Evolutionary conservation across 1,140 invertebrate species (phyloP).

Genomic region (Camponotus pennsylvanicus): DNA sequence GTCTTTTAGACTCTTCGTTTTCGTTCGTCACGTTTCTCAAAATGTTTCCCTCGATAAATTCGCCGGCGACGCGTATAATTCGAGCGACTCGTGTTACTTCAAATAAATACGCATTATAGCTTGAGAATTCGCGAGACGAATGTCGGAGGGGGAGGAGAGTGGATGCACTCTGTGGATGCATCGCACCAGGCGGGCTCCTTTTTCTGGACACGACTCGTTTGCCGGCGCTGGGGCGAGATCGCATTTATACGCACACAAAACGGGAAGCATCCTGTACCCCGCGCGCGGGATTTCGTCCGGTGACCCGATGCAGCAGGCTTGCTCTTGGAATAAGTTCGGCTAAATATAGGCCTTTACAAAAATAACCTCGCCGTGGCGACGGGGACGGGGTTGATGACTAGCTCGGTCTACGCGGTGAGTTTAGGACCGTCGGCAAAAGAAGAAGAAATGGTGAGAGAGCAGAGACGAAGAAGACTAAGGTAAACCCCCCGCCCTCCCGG

Average conservation of each 20-base stretch:
- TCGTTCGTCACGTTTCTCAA: not conserved
- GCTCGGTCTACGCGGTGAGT: constrained; percentile 59
- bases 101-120: constrained; percentile 18
- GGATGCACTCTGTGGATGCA: constrained; percentile 29
- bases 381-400: constrained; percentile 74
- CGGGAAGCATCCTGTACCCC: constrained; percentile 48
- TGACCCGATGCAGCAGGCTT: constrained; percentile 71
- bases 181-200: constrained; percentile 24
- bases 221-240: constrained; percentile 55
- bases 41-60: constrained; percentile 3
- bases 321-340: constrained; percentile 75
- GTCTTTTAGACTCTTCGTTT: not conserved
- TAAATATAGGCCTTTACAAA: constrained; percentile 76
- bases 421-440: constrained; percentile 20
- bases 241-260: constrained; percentile 61
- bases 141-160: not conserved
- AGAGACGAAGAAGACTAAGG: not conserved
- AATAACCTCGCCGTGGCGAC: constrained; percentile 64
- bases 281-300: constrained; percentile 67
- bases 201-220: constrained; percentile 42
- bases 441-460: not conserved
- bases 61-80: constrained; percentile 1
- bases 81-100: not conserved
- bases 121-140: constrained; percentile 26
- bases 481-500: not conserved